Evolutionary conservation across 2,888 invertebrate species (phyloP), one percentile per base, ranked within the genome.

Genomic region (Sesia apiformis): DNA sequence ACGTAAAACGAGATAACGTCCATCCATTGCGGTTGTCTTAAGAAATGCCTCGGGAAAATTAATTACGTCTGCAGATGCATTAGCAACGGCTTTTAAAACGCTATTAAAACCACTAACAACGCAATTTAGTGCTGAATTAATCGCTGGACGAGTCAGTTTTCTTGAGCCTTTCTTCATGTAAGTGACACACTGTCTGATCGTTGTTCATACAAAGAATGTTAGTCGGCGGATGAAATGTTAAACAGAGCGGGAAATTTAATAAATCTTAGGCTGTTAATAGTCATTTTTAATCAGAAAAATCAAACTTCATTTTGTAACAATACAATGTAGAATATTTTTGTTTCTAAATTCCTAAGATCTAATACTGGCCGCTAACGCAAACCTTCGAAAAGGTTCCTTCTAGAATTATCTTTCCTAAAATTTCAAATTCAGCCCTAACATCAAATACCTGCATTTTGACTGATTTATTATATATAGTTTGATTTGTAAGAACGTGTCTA

Each of bases 51-150:
- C 7, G 42, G 42, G 42, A 42, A 50, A 50, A 50, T 50, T 50
- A 55, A 57, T 57, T 51, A 56, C 56, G 52, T 40, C 50, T 8
- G 50, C 39, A 52, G 56, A 49, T 40, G 55, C 57, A 52, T 57
- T 58, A 58, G 55, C 52, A 52, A 39, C 39, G 56, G 54, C 58
- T 55, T 58, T 58, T 58, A 60, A 60, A 60, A 58, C 55, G 53
- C 60, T 50, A 56, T 58, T 57, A 57, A 59, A 60, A 55, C 60
- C 56, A 55, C 58, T 58, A 60, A 60, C 58, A 55, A 53, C 60
- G 54, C 58, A 51, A 54, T 60, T 58, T 56, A 58, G 58, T 54
- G 58, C 54, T 56, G 54, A 58, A 58, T 56, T 58, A 58, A 58
- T 58, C 51, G 56, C 54, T 53, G 56, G 53, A 54, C 53, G 49